Conservation (phyloP, 2,888 invertebrate genomes). For the Diarsia rubi region DNA sequence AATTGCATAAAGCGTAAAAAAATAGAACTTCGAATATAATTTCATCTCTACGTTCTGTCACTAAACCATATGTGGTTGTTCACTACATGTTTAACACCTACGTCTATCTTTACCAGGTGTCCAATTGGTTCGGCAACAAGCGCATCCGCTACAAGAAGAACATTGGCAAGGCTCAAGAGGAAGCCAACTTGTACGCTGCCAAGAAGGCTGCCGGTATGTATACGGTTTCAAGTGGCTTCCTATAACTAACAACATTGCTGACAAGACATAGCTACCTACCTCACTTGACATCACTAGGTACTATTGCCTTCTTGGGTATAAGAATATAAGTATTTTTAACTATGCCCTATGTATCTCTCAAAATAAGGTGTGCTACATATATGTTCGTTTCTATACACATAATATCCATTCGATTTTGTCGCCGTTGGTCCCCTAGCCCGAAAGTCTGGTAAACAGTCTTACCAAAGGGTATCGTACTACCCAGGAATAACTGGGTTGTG, state of each 20-base stretch:
- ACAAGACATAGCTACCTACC: constrained; percentile 2
- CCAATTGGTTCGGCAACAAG: constrained; percentile 99
- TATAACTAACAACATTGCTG: constrained; percentile 9
- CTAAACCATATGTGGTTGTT: neutral
- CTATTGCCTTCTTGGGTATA: neutral
- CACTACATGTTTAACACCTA: neutral
- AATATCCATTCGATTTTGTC: neutral
- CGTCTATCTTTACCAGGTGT: constrained; percentile 92
- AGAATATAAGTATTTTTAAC: neutral
- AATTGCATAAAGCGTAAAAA: neutral
- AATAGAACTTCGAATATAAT: neutral
- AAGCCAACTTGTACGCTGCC: constrained; percentile 99
- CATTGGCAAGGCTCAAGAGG: constrained; percentile 99
- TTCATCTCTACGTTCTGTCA: neutral
- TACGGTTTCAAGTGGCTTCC: constrained; percentile 38
- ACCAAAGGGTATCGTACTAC: no score
- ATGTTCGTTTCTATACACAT: neutral
- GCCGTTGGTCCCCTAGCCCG: neutral
- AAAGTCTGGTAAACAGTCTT: no score
- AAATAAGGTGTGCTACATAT: neutral
- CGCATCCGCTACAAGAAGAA: constrained; percentile 99
- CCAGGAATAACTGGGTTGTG: no score
- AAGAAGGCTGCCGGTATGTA: constrained; percentile 97
- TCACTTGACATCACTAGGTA: neutral
- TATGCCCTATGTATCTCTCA: neutral